Conservation (phyloP, 2,888 invertebrate genomes). For the Oasisia sp. region DNA sequence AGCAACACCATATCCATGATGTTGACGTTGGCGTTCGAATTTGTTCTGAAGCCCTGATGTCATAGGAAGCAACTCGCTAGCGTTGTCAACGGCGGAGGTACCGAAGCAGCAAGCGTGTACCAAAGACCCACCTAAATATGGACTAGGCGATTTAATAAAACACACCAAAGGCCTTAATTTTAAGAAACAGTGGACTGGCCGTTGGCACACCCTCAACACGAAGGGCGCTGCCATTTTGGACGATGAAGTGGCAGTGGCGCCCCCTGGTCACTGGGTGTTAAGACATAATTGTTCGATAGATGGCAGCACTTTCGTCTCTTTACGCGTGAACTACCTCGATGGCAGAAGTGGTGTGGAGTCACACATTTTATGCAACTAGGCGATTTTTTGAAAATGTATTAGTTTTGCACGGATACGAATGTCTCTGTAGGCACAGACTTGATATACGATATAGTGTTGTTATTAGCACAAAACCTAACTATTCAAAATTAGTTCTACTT, state of each 20-base stretch:
- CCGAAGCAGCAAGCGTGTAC: not conserved
- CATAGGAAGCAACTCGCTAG: not conserved
- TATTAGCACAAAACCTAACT: too few species aligned
- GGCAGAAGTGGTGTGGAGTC: too few species aligned
- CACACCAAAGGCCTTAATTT: not conserved
- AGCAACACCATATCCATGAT: not conserved
- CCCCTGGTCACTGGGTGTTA: not conserved
- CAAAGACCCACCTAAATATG: not conserved
- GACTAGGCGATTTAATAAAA: not conserved
- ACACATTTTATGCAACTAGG: too few species aligned
- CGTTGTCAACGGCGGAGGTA: not conserved
- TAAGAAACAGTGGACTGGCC: not conserved
- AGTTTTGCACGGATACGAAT: too few species aligned
- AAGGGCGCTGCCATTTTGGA: not conserved
- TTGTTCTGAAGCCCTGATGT: not conserved
- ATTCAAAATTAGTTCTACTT: too few species aligned
- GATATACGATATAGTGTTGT: too few species aligned
- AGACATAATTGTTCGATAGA: not conserved
- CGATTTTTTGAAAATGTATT: too few species aligned
- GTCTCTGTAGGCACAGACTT: too few species aligned
- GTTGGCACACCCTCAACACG: not conserved
- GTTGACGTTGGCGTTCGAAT: not conserved
- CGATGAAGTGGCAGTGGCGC: not conserved
- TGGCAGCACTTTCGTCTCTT: not conserved
- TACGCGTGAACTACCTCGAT: not conserved